A percentile compares a stretch with the other conserved stretches of the same genome.
These are phyloP conservation scores for Mythimna ferrago DNA, from an alignment of 2,888 invertebrate species.

Conservation along the genomic window DNA sequence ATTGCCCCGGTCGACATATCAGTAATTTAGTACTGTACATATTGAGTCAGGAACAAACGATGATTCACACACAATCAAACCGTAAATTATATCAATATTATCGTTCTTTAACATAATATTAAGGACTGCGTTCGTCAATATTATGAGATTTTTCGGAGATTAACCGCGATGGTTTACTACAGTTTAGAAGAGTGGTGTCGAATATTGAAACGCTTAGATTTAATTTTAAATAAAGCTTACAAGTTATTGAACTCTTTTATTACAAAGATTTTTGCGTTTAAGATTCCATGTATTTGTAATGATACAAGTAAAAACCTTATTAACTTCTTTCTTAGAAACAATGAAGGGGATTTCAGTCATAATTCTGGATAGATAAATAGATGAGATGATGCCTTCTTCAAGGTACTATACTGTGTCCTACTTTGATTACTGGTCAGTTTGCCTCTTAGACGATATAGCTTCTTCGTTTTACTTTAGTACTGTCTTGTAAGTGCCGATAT, in stretches of 20 bases:
- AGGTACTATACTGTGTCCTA: constrained; percentile 17
- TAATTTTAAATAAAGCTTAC: constrained; percentile 9
- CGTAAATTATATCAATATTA: constrained; percentile 50
- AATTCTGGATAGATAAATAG: too few species aligned
- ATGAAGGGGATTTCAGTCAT: not conserved
- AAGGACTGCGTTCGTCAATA: constrained; percentile 26
- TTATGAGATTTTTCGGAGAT: constrained; percentile 38
- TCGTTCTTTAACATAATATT: constrained; percentile 40
- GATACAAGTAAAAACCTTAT: not conserved
- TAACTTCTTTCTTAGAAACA: not conserved
- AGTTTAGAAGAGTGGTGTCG: constrained; percentile 16
- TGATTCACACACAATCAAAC: constrained; percentile 34
- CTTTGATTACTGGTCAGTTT: not conserved
- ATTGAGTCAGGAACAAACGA: constrained; percentile 13
- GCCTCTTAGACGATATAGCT: not conserved
- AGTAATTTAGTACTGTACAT: not conserved
- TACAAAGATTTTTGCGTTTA: not conserved
- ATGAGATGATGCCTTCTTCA: not conserved
- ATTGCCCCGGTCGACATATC: not conserved
- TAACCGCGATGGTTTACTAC: constrained; percentile 14
- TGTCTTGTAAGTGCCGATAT: not conserved
- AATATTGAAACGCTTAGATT: not conserved
- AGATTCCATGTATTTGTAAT: not conserved
- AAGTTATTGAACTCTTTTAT: not conserved
- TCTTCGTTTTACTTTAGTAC: not conserved